Evolutionary conservation across 2,888 invertebrate genomes (phyloP), one percentile per base, ranked within the genome.

Genomic region (Alentia gelatinosa): DNA sequence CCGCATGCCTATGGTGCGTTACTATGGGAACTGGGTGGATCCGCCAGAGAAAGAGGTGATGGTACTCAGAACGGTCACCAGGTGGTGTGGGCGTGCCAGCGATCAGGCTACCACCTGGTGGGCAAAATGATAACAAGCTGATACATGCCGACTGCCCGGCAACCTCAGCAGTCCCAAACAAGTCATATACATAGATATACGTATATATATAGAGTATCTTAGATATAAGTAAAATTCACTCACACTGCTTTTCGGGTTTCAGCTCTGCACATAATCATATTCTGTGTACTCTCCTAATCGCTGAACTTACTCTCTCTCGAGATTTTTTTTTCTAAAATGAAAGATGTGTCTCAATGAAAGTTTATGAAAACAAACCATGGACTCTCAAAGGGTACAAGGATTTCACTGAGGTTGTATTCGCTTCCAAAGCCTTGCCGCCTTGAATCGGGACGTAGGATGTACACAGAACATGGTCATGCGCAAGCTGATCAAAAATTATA

Each of bases 91-190:
- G 68, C 68, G 26, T 68, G 5, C 33, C 68, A 4, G 5, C 68
- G n/a, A 3, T 68, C 12, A 9, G 56, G 56, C 56, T 56, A 30
- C 68, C 68, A 68, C 68, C 68, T 68, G 68, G 68, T 68, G 68
- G 33, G 23, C n/a, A n/a, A 68, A 68, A 68, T 30, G 4, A 30
- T 68, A 68, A 68, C 68, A 4, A 68, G 68, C 68, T 68, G 68
- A 68, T 30, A 12, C 30, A 68, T 68, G 68, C 68, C 68, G 68
- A 26, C 68, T 1, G 1, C 1, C 12, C 68, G 68, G 68, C 68
- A 68, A 4, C 68, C 26, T 68, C 68, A 68, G 68, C 68, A 68
- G 68, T 68, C 68, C 68, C 30, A 68, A 68, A 68, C 68, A 68
- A 68, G 68, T 30, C 30, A 30, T 68, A 68, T 26, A 68, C 68